Evolutionary conservation across 2,113 vertebrate species (phyloP), one percentile per base, ranked within the genome.

Genomic region (Mellivora capensis): DNA sequence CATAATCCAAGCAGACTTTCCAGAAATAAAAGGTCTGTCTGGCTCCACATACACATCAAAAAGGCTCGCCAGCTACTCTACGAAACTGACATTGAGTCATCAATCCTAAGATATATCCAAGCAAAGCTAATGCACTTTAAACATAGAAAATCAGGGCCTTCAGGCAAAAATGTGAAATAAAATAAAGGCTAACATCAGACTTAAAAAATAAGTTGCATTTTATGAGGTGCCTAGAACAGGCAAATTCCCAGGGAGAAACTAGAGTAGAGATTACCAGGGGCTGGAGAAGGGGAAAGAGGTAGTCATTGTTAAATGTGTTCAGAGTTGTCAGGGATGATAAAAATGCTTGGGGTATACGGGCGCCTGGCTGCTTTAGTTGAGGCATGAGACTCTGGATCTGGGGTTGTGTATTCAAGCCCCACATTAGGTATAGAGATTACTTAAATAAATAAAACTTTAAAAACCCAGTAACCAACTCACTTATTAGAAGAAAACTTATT

Each of bases 131-230:
- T 79, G 47, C 13, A 44, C n/a, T 54, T 77, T 67, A 67, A 67
- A 76, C n/a, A 42, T 14, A 79, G 59, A 79, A 79, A 54, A 77
- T 64, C 81, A n/a, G 72, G 47, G 47, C 72, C 59, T 29, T 57
- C 57, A n/a, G 83, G 61, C 59, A 93, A 87, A 82, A 87, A 42
- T 67, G 27, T 25, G 7, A 76, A 85, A 74, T 83, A 62, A 85
- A 85, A 49, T 12, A 59, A 71, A 71, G 37, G 18, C 52, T 37
- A 31, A 77, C 3, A n/a, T n/a, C 21, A 86, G 29, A 67, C 47
- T 67, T 87, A 21, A 57, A 82, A 59, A 57, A 62, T 27, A 57
- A 20, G 27, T 14, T 83, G 18, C 31, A 47, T 77, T 77, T 10
- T 44, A 89, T 17, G 62, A 91, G n/a, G 59, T 62, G 11, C 59